These are phyloP conservation scores for Zelleria hepariella DNA, from an alignment of 2,888 invertebrate species.

Conservation along the genomic window DNA sequence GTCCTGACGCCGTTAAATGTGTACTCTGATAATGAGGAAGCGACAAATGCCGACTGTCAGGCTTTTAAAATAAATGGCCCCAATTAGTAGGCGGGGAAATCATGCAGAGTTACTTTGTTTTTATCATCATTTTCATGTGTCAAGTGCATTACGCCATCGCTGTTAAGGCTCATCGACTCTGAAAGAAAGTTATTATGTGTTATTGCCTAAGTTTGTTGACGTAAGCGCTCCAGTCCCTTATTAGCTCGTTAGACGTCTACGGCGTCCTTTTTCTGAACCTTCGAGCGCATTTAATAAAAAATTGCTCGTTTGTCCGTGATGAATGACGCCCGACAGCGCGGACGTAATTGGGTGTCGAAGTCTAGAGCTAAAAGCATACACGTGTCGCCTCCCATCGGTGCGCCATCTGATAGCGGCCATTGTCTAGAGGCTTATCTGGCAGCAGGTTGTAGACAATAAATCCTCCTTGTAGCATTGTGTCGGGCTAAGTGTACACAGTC, in stretches of 20 bases:
- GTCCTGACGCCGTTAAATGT: constrained; percentile 55
- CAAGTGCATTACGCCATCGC: constrained; percentile 4
- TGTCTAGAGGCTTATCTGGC: constrained; percentile 59
- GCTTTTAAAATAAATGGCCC: constrained; percentile 44
- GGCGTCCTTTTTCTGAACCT: background rate
- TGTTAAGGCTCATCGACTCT: background rate
- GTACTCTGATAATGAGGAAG: constrained; percentile 32
- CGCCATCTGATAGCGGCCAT: constrained; percentile 53
- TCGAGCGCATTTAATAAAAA: constrained; percentile 37
- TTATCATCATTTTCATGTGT: background rate
- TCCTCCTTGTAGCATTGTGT: constrained; percentile 52
- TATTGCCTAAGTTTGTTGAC: background rate
- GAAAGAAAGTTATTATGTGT: background rate
- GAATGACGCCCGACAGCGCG: constrained; percentile 47
- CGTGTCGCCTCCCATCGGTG: constrained; percentile 45
- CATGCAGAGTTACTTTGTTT: background rate
- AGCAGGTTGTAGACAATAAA: constrained; percentile 58
- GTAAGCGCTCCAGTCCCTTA: background rate
- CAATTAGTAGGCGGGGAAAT: constrained; percentile 41
- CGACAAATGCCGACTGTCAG: constrained; percentile 36
- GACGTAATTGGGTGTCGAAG: constrained; percentile 66
- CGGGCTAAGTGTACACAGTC: constrained; percentile 29
- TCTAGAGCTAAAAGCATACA: constrained; percentile 66
- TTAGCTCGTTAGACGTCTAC: background rate
- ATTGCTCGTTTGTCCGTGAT: constrained; percentile 55